Percentiles rank a stretch among this genome's conserved stretches.
Conservation (phyloP, 2,113 vertebrate species). For the Pseudorectes ferrugineus region DNA sequence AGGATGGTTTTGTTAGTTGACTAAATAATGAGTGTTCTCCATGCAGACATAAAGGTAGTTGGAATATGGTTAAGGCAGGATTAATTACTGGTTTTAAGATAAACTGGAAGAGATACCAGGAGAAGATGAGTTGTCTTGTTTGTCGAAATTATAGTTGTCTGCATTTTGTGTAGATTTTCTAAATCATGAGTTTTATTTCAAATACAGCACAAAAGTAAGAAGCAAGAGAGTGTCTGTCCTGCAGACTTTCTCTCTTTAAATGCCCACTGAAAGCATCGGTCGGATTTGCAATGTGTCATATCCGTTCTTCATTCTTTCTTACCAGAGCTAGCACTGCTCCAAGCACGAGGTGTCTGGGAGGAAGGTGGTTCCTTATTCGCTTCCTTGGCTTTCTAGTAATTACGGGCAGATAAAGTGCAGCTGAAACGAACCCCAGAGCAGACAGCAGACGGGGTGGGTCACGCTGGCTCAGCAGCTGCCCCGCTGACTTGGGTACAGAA, state of each 20-base stretch:
- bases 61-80: background rate
- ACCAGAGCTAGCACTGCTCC: background rate
- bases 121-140: background rate
- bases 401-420: fast-evolving
- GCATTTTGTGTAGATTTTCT: background rate
- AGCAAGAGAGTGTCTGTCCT: background rate
- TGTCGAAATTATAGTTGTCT: background rate
- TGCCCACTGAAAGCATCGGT: fast-evolving
- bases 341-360: background rate
- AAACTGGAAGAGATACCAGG: background rate
- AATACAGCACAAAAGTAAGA: background rate
- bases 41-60: background rate
- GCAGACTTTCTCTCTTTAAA: background rate
- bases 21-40: background rate
- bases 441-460: background rate
- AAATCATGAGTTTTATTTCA: background rate
- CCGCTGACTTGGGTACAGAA: background rate
- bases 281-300: fast-evolving
- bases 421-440: fast-evolving
- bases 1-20: background rate
- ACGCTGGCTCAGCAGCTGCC: background rate
- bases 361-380: background rate
- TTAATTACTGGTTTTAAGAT: background rate
- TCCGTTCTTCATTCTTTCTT: background rate
- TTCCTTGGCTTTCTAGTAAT: background rate